Conservation (phyloP, 2,113 vertebrate genomes). For the Nesogale talazaci region DNA sequence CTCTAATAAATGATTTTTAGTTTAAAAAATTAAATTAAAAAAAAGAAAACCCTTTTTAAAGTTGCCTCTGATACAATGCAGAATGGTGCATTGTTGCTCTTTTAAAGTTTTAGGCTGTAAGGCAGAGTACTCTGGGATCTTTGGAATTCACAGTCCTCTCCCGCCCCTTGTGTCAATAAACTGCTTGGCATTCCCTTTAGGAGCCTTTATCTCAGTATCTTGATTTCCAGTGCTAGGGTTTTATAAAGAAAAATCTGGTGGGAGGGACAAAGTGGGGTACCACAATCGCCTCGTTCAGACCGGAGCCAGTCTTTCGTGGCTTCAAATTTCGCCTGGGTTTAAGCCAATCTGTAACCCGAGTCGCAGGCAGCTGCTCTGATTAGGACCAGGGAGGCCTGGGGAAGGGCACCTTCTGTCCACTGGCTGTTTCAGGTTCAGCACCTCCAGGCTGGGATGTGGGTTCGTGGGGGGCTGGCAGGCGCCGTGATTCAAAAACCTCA, state of each 20-base stretch:
- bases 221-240: slow-evolving; percentile 9
- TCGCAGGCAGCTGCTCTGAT: slow-evolving; percentile 8
- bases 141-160: not conserved
- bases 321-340: not conserved
- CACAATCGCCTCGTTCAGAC: not conserved
- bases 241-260: slow-evolving; percentile 49
- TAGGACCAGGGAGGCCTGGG: not conserved
- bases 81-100: not conserved
- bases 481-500: not conserved
- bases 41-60: slow-evolving; percentile 20
- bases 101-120: not conserved
- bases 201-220: not conserved
- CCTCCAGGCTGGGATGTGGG: not conserved
- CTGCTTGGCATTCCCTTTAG: not conserved
- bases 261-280: slow-evolving; percentile 4
- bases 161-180: not conserved
- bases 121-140: not conserved
- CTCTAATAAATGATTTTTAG: too few relatives aligned
- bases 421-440: accelerated
- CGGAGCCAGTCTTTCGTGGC: not conserved
- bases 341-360: slow-evolving; percentile 42
- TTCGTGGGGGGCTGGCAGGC: not conserved
- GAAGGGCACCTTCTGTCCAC: slow-evolving; percentile 61
- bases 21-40: too few relatives aligned
- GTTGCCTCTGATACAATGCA: not conserved